These are phyloP conservation scores for Patella depressa DNA, from an alignment of 2,888 invertebrate species.

Conservation along the genomic window DNA sequence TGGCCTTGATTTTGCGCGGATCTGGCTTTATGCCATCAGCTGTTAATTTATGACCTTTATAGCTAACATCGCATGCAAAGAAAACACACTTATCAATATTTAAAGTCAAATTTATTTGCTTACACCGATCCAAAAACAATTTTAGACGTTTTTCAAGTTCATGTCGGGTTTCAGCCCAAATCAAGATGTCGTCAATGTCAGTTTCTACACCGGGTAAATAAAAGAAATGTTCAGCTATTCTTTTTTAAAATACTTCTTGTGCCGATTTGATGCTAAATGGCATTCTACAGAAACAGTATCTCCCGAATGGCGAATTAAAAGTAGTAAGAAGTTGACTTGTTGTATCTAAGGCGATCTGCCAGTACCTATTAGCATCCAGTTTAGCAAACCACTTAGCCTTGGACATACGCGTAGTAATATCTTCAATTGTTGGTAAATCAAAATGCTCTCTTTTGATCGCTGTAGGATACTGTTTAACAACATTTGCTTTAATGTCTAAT, in stretches of 20 bases:
- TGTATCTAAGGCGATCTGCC: conserved; percentile 28
- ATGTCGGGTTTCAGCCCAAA: conserved; percentile 26
- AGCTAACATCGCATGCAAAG: too few relatives aligned
- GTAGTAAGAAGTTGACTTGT: conserved; percentile 25
- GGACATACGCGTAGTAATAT: conserved; percentile 21
- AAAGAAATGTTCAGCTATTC: conserved; percentile 28
- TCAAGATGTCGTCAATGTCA: conserved; percentile 38
- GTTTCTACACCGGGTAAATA: conserved; percentile 31
- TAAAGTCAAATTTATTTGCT: too few relatives aligned
- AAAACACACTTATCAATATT: too few relatives aligned
- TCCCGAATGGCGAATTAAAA: conserved; percentile 25
- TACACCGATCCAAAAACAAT: conserved; percentile 20
- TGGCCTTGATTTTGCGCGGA: too few relatives aligned
- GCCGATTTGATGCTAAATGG: conserved; percentile 36
- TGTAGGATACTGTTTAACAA: too few relatives aligned
- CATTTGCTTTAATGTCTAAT: too few relatives aligned
- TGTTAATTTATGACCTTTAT: too few relatives aligned
- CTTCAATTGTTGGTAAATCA: conserved; percentile 21
- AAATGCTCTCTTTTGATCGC: conserved; percentile 24
- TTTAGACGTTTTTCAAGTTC: conserved; percentile 27
- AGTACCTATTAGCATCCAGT: conserved; percentile 24
- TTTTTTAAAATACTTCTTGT: too few relatives aligned
- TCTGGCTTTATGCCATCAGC: too few relatives aligned
- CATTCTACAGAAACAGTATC: conserved; percentile 24
- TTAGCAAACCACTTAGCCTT: conserved; percentile 24